Evolutionary conservation across 2,888 invertebrate species (phyloP), one percentile per base, ranked within the genome.

Genomic region (Acronicta aceris): DNA sequence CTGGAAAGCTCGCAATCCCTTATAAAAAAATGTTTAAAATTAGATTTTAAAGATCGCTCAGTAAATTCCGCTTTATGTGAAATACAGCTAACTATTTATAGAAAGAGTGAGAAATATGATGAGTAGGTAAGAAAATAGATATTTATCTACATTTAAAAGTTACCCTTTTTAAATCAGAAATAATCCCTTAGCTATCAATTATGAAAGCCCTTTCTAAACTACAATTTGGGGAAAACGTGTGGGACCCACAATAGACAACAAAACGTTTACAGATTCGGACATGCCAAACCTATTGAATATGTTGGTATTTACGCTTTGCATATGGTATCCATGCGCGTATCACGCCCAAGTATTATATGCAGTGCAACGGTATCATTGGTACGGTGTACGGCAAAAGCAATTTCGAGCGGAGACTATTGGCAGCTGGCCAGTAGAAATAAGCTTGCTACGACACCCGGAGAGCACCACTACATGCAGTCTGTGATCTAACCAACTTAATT

Each of bases 401-500:
- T 93, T 91, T 89, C 87, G 83, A 87, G 86, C 86, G 85, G 83
- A 84, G 87, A 77, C 84, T 83, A 83, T 87, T 94, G 94, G 94
- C 94, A 86, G 72, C 73, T 80, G 82, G 89, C 94, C 94, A 93
- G 90, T 83, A 81, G 92, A 89, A 93, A 92, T 93, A 92, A 92
- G 92, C 93, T 91, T 80, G 84, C 89, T 84, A 85, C 89, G 88
- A 90, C 90, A 89, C 88, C 84, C 86, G 81, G 81, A 85, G 85
- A 87, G 85, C 82, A 83, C 87, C 85, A 84, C 85, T 89, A 91
- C 87, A 88, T 87, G 84, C 83, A 86, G 83, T 82, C 83, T 87
- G 82, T 81, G 82, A 82, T 82, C 82, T 82, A 78, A 81, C 81
- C 71, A 66, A 84, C 83, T 85, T 86, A 87, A 87, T 85, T 81